Percentiles rank a stretch among this genome's conserved stretches.
Evolutionary conservation across 2,888 invertebrate species (phyloP).

Genomic region (Gerris lacustris): DNA sequence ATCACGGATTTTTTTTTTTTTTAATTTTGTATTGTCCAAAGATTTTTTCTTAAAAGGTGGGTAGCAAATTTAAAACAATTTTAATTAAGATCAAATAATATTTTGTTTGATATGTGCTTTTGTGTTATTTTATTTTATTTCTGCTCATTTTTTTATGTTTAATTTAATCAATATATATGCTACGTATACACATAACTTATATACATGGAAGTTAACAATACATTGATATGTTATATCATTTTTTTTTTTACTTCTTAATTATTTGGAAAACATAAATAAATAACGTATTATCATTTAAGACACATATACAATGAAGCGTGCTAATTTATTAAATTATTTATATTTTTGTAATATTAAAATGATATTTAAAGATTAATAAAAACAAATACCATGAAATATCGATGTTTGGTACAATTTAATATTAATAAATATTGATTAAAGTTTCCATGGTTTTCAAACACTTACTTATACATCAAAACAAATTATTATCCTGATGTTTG

Average conservation of each 20-base stretch:
- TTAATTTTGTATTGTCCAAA: slow-evolving; percentile 9
- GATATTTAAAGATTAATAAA: no score
- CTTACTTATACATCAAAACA: no score
- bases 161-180: slow-evolving; percentile 14
- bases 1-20: slow-evolving; percentile 14
- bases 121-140: no score
- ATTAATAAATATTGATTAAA: no score
- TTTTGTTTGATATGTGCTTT: not conserved
- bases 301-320: slow-evolving; percentile 16
- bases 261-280: no score
- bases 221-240: not conserved
- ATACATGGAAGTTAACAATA: slow-evolving; percentile 19
- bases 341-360: no score
- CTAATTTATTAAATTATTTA: not conserved
- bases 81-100: not conserved
- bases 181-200: slow-evolving; percentile 16
- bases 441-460: no score
- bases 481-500: no score
- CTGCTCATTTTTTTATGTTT: not conserved
- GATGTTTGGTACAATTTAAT: no score
- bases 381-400: no score
- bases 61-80: slow-evolving; percentile 19
- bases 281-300: not conserved
- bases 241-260: no score
- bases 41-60: slow-evolving; percentile 21